A percentile compares a stretch with the other conserved stretches of the same genome.
Conservation (phyloP, 2,797 vertebrate species). For the Galaxias olidus region DNA sequence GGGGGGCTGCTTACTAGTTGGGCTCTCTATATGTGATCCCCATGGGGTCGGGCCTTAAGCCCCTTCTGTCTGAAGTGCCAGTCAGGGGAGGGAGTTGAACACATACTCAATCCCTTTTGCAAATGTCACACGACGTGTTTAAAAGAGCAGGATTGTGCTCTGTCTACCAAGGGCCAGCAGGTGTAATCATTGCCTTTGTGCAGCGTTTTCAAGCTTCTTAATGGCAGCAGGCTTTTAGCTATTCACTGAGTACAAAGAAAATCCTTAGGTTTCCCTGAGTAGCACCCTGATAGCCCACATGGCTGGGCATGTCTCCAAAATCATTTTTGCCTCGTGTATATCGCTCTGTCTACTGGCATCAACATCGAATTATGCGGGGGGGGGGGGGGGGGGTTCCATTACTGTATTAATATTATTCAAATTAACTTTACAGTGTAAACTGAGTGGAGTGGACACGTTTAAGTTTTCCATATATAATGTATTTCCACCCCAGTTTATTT, state of each 20-base stretch:
- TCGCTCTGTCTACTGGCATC: no score
- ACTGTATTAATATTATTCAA: no score
- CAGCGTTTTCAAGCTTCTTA: constrained; percentile 33
- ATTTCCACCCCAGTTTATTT: no score
- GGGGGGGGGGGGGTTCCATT: no score
- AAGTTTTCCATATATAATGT: no score
- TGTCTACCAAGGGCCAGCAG: constrained; percentile 47
- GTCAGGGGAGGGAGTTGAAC: constrained; percentile 46
- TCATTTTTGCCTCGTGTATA: no score
- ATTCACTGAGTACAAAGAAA: constrained; percentile 37
- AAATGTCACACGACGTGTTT: constrained; percentile 50
- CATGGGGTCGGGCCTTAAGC: constrained; percentile 65
- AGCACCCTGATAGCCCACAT: constrained; percentile 9
- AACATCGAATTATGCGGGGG: no score
- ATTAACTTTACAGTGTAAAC: no score
- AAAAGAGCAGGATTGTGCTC: constrained; percentile 56
- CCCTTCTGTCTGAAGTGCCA: constrained; percentile 66
- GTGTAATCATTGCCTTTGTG: constrained; percentile 54
- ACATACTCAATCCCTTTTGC: constrained; percentile 53
- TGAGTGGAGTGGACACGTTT: no score
- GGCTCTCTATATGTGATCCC: constrained; percentile 49
- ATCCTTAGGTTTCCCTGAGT: constrained; percentile 21
- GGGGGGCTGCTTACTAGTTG: constrained; percentile 41
- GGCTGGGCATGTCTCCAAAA: constrained; percentile 8
- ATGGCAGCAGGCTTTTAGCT: constrained; percentile 30